These are phyloP conservation scores for Drosophila pectinifera DNA, from an alignment of 1,140 invertebrate genomes.

Conservation along the genomic window DNA sequence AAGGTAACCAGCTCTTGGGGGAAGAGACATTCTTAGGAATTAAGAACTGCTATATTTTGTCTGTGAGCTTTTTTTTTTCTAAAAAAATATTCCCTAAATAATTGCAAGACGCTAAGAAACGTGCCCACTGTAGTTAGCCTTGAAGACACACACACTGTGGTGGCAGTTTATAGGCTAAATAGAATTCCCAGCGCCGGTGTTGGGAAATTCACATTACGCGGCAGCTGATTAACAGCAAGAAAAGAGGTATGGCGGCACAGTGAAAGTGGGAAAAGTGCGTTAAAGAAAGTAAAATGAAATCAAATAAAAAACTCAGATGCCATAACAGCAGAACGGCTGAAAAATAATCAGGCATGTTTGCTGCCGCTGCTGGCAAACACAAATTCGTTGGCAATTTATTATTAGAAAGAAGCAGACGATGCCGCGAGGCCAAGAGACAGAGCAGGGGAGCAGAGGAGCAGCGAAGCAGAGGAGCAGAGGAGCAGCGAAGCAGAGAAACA, in stretches of 20 bases:
- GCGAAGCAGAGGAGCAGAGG: too few species aligned
- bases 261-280: conserved; percentile 42
- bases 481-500: too few species aligned
- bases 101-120: neutral
- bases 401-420: conserved; percentile 73
- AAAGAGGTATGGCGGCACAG: conserved; percentile 20
- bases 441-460: neutral
- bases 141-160: conserved; percentile 18
- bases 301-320: conserved; percentile 2
- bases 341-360: conserved; percentile 44
- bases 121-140: conserved; percentile 57
- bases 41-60: too few species aligned
- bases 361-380: conserved; percentile 62
- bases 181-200: conserved; percentile 20
- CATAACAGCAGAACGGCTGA: conserved; percentile 6
- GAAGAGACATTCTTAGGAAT: too few species aligned
- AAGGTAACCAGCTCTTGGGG: too few species aligned
- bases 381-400: conserved; percentile 81
- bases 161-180: conserved; percentile 1
- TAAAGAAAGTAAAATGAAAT: conserved; percentile 4
- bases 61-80: neutral
- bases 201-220: conserved; percentile 44
- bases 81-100: neutral
- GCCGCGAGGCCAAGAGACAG: conserved; percentile 45
- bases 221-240: conserved; percentile 47